A percentile compares a stretch with the other conserved stretches of the same genome.
Evolutionary conservation across 2,888 invertebrate genomes (phyloP).

Genomic region (Zaprionus lineosus): DNA sequence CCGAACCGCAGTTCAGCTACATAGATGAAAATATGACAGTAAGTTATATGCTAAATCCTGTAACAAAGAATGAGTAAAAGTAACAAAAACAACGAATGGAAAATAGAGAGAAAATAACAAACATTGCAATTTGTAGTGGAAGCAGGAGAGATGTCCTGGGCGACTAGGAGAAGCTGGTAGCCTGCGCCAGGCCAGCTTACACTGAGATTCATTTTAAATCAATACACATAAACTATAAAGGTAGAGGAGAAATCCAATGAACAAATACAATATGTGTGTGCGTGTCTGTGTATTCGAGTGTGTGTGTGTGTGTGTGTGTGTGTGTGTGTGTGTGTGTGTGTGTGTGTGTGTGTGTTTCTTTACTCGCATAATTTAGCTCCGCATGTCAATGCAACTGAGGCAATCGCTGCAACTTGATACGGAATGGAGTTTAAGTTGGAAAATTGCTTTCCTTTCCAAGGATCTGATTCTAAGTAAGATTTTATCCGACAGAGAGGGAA

Average conservation of each 20-base stretch:
- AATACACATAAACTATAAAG: constrained; percentile 73
- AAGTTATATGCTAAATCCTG: constrained; percentile 66
- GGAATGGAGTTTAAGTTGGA: constrained; percentile 7
- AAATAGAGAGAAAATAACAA: constrained; percentile 28
- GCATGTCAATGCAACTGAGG: constrained; percentile 53
- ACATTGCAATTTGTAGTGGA: constrained; percentile 56
- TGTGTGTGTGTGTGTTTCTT: constrained; percentile 1
- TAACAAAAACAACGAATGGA: constrained; percentile 9
- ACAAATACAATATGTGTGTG: constrained; percentile 32
- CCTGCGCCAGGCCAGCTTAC: constrained; percentile 57
- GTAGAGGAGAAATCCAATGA: constrained; percentile 42
- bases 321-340: constrained; percentile 1
- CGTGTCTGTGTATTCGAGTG: constrained; percentile 1
- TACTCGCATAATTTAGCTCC: constrained; percentile 43
- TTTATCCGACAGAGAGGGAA: constrained; percentile 29
- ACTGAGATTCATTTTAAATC: constrained; percentile 72
- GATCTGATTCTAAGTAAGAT: constrained; percentile 52
- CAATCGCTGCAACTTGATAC: constrained; percentile 33
- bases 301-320: background rate
- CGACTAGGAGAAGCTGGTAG: constrained; percentile 7
- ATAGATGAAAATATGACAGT: constrained; percentile 76
- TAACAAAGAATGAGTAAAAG: constrained; percentile 24
- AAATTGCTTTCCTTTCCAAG: constrained; percentile 46
- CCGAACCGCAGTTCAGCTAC: constrained; percentile 10
- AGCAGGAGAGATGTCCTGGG: background rate